Conservation (phyloP, 2,113 vertebrate genomes). For the Lasiurus cinereus region DNA sequence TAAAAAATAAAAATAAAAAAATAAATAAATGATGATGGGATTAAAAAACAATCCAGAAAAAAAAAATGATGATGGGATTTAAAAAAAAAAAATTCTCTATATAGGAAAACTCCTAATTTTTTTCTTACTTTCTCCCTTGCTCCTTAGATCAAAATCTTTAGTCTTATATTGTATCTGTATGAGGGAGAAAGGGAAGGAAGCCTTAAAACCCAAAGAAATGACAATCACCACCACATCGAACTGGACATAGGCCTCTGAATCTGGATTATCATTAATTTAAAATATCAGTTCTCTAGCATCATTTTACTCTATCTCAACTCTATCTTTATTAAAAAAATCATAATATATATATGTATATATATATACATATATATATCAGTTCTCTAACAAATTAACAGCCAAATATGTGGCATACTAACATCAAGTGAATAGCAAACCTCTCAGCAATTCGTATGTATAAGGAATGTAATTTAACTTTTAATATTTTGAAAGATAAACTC, state of each 20-base stretch:
- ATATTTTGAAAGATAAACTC: background rate
- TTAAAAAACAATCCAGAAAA: too few relatives aligned
- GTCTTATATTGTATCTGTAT: background rate
- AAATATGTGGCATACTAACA: background rate
- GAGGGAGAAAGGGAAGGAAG: background rate
- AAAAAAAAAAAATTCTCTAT: background rate
- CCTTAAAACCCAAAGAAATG: conserved; percentile 13
- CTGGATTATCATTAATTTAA: background rate
- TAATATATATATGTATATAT: too few relatives aligned
- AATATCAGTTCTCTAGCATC: conserved; percentile 1
- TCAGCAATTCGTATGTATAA: background rate
- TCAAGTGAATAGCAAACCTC: background rate
- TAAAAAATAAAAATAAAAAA: too few relatives aligned
- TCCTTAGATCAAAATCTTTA: background rate
- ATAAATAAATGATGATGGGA: too few relatives aligned
- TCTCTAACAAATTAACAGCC: background rate
- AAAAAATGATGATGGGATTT: too few relatives aligned
- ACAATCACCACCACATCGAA: background rate
- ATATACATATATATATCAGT: background rate
- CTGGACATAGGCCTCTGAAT: too few relatives aligned
- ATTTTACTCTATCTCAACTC: too few relatives aligned
- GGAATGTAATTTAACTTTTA: conserved; percentile 18
- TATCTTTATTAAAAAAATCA: too few relatives aligned
- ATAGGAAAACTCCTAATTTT: background rate
- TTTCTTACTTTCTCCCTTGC: background rate